Evolutionary conservation across 2,888 invertebrate genomes (phyloP).

Genomic region (Mythimna lalbum): DNA sequence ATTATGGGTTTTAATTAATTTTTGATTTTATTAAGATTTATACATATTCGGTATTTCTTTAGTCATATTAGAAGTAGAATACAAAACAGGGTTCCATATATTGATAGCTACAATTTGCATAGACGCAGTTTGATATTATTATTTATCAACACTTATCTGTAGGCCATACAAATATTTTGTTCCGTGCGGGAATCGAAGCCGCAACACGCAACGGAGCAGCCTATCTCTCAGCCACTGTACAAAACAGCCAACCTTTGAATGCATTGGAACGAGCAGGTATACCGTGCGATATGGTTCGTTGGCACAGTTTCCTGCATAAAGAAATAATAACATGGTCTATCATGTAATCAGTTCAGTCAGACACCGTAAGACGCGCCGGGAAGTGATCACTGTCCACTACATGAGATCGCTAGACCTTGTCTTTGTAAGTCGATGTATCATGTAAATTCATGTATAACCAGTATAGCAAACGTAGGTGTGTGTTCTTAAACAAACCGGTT

Average conservation of each 20-base stretch:
- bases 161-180: too few relatives aligned
- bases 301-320: conserved; percentile 32
- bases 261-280: neutral
- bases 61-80: neutral
- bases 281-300: neutral
- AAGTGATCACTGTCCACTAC: conserved; percentile 32
- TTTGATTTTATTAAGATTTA: neutral
- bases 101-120: too few relatives aligned
- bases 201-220: too few relatives aligned
- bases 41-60: neutral
- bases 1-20: neutral
- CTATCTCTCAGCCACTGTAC: too few relatives aligned
- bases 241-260: neutral
- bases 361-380: conserved; percentile 46
- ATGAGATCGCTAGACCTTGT: conserved; percentile 41
- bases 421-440: conserved; percentile 19
- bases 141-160: too few relatives aligned
- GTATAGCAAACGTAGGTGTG: conserved; percentile 6
- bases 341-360: conserved; percentile 24
- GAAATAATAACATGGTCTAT: conserved; percentile 21
- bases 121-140: neutral
- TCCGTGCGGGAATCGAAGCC: too few relatives aligned
- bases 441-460: conserved; percentile 25
- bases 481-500: conserved; percentile 35
- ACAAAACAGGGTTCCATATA: neutral